Base-by-base conservation (phyloP, 2,113 vertebrate genomes). In the Hypomesus transpacificus region DNA sequence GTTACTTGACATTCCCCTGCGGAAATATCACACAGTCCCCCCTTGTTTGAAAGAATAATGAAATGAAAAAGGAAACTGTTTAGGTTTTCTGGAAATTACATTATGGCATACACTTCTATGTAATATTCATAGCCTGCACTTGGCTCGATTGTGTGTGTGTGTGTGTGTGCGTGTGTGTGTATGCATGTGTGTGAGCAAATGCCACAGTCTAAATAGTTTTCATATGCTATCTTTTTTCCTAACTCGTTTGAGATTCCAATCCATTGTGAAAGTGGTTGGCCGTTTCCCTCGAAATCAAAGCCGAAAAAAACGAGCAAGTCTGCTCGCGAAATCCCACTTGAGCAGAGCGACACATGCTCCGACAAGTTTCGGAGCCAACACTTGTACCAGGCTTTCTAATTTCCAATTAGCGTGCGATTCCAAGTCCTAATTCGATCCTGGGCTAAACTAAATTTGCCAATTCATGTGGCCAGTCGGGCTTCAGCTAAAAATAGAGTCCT, bases 291-390 rank as follows among this genome's bases (percentile, higher is more conserved):
- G 76, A 26, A 66, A 79, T 71, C 22, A n/a, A 20, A 80, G 75
- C 78, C 73, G 18, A 66, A 83, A 81, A 66, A 28, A 51, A 74
- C 58, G 28, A 85, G 75, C 71, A 24, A 26, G 60, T 18, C n/a
- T 63, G 61, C 70, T 67, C 58, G n/a, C 69, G 66, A 77, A 85
- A 82, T 87, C 82, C 81, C 81, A 63, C 68, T 79, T 68, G 73
- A 89, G 75, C 79, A 84, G 68, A 84, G 76, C 81, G 69, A 87
- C 83, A 85, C 86, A 86, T 87, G 86, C 82, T 86, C 78, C 81
- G 69, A 77, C 75, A 52, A 75, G 70, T 76, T 85, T 68, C 50
- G 52, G 28, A 81, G 76, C 82, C 85, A 85, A 71, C 74, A 69
- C 80, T 82, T 79, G 73, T 76, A 73, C 78, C 76, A 60, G 76